Percentiles rank a stretch among this genome's conserved stretches.
phyloP scores from a whole-genome alignment of 2,888 invertebrate genomes.

The Nemurella pictetii region DNA sequence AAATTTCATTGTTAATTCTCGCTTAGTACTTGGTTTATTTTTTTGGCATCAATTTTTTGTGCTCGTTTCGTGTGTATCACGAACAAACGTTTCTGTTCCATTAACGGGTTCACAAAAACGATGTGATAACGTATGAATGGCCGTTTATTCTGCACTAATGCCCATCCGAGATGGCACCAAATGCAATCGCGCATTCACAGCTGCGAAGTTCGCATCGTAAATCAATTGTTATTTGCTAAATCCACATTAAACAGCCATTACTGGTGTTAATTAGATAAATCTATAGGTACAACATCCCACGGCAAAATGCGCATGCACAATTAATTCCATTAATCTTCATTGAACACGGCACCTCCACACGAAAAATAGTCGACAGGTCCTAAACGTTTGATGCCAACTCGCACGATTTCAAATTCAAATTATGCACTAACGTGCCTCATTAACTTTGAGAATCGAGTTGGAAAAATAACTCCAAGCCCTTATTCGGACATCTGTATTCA shows the following conservation, averaged over 20 bases:
- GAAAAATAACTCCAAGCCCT: neutral
- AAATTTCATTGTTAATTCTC: too few relatives aligned
- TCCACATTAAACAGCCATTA: neutral
- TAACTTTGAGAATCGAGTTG: neutral
- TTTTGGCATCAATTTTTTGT: too few relatives aligned
- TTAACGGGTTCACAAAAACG: neutral
- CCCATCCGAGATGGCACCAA: too few relatives aligned
- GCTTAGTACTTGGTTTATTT: too few relatives aligned
- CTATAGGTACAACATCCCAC: neutral
- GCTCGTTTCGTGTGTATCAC: too few relatives aligned
- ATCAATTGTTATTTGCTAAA: neutral
- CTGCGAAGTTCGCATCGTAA: neutral
- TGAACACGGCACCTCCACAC: neutral
- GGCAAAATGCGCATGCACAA: neutral
- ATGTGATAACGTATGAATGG: neutral
- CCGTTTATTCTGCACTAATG: too few relatives aligned
- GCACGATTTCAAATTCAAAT: neutral
- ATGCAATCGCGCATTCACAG: too few relatives aligned
- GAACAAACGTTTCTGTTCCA: neutral
- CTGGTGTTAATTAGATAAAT: neutral
- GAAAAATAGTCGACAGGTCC: neutral
- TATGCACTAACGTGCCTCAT: neutral
- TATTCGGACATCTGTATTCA: neutral
- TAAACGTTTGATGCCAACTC: neutral
- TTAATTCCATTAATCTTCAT: neutral